Base-by-base conservation (phyloP, 2,888 invertebrate genomes). In the Amphipyra tragopoginis region DNA sequence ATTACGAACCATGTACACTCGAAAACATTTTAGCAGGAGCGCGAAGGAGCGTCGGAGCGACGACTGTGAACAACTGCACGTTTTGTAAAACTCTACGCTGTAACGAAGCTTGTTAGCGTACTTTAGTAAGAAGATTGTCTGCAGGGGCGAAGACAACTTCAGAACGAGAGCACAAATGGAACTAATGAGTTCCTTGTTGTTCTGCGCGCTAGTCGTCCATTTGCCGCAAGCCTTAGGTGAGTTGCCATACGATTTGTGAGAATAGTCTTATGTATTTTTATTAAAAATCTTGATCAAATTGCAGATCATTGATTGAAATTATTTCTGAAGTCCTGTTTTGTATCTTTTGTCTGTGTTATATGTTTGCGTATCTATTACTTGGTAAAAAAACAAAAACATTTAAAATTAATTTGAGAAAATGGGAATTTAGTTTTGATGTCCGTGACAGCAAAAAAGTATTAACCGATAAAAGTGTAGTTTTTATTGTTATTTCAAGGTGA, bases 81-180 rank as follows among this genome's bases (percentile, higher is more conserved):
- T 89, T 90, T 88, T 85, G 87, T 88, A 86, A 89, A 89, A 88
- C 85, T 90, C 82, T 76, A 80, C 82, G 76, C 83, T 75, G 81
- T 91, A 93, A 93, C 93, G 93, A 92, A 93, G 91, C 93, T 93
- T 91, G 93, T 93, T 93, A 93, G 90, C 81, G 86, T 86, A 86
- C 87, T 89, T 90, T 88, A 90, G 86, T 89, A 87, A 90, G 91
- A 84, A 89, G 88, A 90, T 90, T 91, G 92, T 90, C 90, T 86
- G 82, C 79, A 81, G 73, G 49, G 50, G 82, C 82, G 83, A 81
- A 86, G 91, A 90, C 90, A 91, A 89, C 90, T 90, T 57, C 81
- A 84, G 84, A 82, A 82, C 79, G 75, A 72, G 75, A 72, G 83
- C 66, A 79, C 87, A 91, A 92, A 93, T 93, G 93, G 90, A 90